Conservation (phyloP, 2,113 vertebrate species). For the Hippocampus zosterae region DNA sequence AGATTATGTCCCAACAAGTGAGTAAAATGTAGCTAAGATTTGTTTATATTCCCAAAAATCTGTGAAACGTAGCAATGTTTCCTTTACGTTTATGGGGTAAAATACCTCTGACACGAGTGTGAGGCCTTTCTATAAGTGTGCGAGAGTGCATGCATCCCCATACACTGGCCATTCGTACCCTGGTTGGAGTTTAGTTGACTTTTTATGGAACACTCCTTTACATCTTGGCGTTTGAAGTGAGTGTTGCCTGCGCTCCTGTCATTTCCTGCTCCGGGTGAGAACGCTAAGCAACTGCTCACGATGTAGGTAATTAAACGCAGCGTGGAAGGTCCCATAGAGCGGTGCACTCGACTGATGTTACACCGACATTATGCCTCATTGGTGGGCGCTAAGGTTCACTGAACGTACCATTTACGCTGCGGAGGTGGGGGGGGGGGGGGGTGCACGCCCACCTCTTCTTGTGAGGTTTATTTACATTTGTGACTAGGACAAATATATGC, state of each 20-base stretch:
- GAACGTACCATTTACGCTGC: not conserved
- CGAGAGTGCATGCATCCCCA: not conserved
- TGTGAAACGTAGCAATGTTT: not conserved
- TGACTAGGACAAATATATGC: not conserved
- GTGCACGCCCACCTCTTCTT: not conserved
- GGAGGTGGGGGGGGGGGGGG: not conserved
- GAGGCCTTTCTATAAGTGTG: not conserved
- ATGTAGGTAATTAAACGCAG: not conserved
- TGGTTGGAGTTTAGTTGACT: not conserved
- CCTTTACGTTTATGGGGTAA: not conserved
- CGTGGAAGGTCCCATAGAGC: not conserved
- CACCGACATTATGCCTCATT: not conserved
- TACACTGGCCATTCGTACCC: not conserved
- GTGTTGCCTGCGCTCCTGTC: not conserved
- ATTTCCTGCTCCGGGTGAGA: slow-evolving; percentile 3
- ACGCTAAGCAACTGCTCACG: not conserved
- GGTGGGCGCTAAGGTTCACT: slow-evolving; percentile 3
- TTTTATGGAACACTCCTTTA: slow-evolving; percentile 4
- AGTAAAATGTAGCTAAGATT: not conserved
- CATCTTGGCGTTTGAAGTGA: not conserved
- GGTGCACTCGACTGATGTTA: not conserved
- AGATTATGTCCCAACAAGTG: not conserved
- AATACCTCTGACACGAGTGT: not conserved
- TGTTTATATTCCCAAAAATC: not conserved
- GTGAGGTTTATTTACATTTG: not conserved